phyloP scores from a whole-genome alignment of 1,140 invertebrate species.

The Kradibia gibbosae region DNA sequence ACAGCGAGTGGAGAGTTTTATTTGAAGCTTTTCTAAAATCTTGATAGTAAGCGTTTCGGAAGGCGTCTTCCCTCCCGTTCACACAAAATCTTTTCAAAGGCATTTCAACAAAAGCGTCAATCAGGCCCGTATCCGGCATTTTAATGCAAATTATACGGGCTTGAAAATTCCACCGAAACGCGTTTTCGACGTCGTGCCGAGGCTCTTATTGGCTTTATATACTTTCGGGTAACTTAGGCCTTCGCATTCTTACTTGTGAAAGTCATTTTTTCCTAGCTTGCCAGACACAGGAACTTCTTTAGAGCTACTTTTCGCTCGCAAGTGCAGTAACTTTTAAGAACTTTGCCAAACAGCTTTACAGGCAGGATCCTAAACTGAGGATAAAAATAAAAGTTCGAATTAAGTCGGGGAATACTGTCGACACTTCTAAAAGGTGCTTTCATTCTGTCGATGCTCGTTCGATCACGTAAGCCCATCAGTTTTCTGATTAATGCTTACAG shows the following conservation, averaged over 20 bases:
- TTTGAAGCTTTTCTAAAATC: too few species aligned
- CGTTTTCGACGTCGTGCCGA: not conserved
- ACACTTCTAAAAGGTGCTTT: too few species aligned
- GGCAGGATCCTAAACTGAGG: too few species aligned
- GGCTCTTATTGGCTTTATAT: conserved; percentile 1
- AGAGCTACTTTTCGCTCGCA: not conserved
- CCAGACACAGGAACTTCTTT: not conserved
- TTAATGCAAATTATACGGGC: conserved; percentile 40
- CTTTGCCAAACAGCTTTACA: too few species aligned
- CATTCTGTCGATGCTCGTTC: too few species aligned
- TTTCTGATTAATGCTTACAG: too few species aligned
- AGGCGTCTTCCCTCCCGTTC: not conserved
- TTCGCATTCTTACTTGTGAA: not conserved
- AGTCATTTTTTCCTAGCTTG: not conserved
- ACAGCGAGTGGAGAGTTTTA: too few species aligned
- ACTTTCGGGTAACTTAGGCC: conserved; percentile 1
- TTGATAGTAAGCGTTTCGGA: too few species aligned
- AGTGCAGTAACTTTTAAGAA: not conserved
- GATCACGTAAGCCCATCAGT: too few species aligned
- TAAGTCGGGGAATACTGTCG: too few species aligned
- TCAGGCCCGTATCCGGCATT: conserved; percentile 36
- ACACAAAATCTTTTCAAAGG: conserved; percentile 11
- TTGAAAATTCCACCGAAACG: conserved; percentile 27
- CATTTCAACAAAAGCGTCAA: conserved; percentile 38
- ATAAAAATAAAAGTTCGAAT: too few species aligned